Evolutionary conservation across 2,888 invertebrate species (phyloP), one percentile per base, ranked within the genome.

Genomic region (Unio delphinus): DNA sequence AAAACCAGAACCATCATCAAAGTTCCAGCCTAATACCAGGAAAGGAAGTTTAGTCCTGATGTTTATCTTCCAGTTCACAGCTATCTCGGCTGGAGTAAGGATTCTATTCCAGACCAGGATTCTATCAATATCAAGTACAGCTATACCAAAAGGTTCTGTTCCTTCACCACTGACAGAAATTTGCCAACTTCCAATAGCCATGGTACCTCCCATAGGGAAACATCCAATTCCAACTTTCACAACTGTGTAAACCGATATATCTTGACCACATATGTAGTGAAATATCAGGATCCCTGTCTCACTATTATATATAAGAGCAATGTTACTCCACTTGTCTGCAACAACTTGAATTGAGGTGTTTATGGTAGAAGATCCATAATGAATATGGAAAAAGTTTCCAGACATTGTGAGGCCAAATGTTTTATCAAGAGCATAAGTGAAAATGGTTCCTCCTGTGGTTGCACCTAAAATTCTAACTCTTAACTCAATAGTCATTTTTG

Each of bases 161-260:
- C 74, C 69, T 23, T 61, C 60, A 8, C 59, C 57, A 55, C 71
- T 69, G 61, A 74, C 65, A 17, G 78, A 66, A 11, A 70, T 68
- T 58, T 69, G 73, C 67, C 80, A 80, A 30, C 65, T 68, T n/a
- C 83, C 84, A 30, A 85, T 45, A 54, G 74, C 70, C 34, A 85
- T 28, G 18, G 76, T 74, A n/a, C 84, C 84, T 34, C 67, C 66
- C 11, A 60, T 68, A 15, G 77, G 68, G 67, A 82, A 80, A 45
- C 61, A 65, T 15, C 72, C 75, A 8, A 68, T 54, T 15, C 74
- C 76, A 26, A 79, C 62, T 54, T 65, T 56, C 17, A 69, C n/a
- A 55, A 60, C 61, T 30, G 68, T 65, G 54, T 72, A 64, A 17
- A 61, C 59, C 1, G 61, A 55, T 23, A 65, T 55, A 26, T 55